phyloP scores from a whole-genome alignment of 2,113 vertebrate genomes.

The Trogon melanurus region DNA sequence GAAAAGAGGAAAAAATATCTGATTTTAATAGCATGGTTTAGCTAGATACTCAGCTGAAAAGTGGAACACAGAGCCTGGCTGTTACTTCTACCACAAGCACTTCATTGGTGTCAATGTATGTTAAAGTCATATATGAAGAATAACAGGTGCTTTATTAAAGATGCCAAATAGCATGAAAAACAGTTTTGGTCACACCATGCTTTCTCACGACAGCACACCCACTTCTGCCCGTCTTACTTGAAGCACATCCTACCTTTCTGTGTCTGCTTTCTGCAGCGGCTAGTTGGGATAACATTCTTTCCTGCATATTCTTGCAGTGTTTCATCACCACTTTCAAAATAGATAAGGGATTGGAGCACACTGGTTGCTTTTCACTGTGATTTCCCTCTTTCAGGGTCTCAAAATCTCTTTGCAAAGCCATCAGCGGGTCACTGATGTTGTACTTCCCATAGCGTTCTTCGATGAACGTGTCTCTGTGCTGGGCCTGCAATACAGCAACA shows the following conservation, averaged over 20 bases:
- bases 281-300: conserved; percentile 94
- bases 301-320: conserved; percentile 96
- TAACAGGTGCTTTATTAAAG: not conserved
- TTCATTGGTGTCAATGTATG: rapidly evolving
- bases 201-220: not conserved
- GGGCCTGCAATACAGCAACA: conserved; percentile 79
- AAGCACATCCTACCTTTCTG: conserved; percentile 83
- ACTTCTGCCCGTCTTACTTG: not conserved
- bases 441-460: conserved; percentile 95
- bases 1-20: not conserved
- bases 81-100: not conserved
- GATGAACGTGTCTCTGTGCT: conserved; percentile 89
- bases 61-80: not conserved
- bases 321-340: conserved; percentile 92
- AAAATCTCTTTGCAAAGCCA: conserved; percentile 93
- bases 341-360: conserved; percentile 87
- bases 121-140: not conserved
- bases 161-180: not conserved
- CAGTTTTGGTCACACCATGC: not conserved
- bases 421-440: conserved; percentile 92
- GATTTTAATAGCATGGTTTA: not conserved
- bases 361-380: conserved; percentile 77
- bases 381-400: conserved; percentile 85
- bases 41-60: not conserved
- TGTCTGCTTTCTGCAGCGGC: conserved; percentile 92